Base-by-base conservation (phyloP, 2,113 vertebrate species). In the Salvator merianae region DNA sequence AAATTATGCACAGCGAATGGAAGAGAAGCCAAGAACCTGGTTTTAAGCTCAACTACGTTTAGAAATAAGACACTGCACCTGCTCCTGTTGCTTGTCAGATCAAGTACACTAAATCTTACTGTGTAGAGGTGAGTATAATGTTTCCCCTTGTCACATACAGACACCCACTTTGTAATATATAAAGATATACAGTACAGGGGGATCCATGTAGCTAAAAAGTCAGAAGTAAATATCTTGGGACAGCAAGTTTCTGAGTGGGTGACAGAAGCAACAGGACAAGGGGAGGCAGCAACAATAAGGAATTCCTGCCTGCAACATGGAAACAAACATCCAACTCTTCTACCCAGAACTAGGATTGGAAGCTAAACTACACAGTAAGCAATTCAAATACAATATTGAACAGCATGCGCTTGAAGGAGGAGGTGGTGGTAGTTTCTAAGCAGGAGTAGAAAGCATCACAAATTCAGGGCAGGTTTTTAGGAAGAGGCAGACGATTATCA, bases 381-480 rank as follows among this genome's bases (percentile, higher is more conserved):
- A 74, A 38, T 65, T 62, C 43, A 68, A 40, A 24, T 34, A 18
- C 30, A 24, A 16, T 59, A 70, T 16, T 28, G 69, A 63, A 65
- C 55, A 6, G 47, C 8, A 32, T 72, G 9, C 43, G 34, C 3
- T 5, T 10, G 5, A 5, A 24, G 62, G 36, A 50, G 34, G 18
- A 18, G 30, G 18, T 65, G 32, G 20, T 47, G 70, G 63, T 32
- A 1, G 7, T 30, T 62, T 36, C n/a, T 7, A 1, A 62, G 16
- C 13, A 65, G 38, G 0, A 0, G 0, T 1, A 0, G 2, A 2
- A 38, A 30, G 28, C 34, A 62, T 2, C 38, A 13, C 7, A 16
- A 14, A 12, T 14, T n/a, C 47, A 53, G 47, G 34, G 2, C 13
- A 38, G 24, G 34, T 3, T 62, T 77, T 63, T 30, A 28, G 26